Evolutionary conservation across 2,888 invertebrate genomes (phyloP), one percentile per base, ranked within the genome.

Genomic region (Aleiodes testaceus): DNA sequence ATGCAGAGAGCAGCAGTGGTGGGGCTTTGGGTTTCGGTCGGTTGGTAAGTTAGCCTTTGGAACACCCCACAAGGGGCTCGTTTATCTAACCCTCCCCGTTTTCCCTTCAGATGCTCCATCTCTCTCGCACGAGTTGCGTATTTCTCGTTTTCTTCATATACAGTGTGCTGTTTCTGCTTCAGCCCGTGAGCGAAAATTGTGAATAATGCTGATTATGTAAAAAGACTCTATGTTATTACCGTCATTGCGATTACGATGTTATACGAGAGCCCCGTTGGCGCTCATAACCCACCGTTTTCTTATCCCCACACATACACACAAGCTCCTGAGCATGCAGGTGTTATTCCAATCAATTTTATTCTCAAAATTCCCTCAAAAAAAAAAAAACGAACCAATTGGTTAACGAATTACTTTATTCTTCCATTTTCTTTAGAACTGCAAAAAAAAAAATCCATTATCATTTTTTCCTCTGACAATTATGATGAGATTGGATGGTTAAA

Each of bases 1-100:
- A 63, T 55, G 55, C 36, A 55, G 55, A 55, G 22, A 55, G 30
- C n/a, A 30, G 55, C 22, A 55, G 36, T 22, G 30, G 30, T 20
- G 20, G 18, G 61, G 63, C 45, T 20, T 36, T 63, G 77, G 79
- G 80, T 80, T 80, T 82, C 77, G 80, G 79, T 81, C 77, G 80
- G 80, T 81, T 80, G 82, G 79, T 82, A 81, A 81, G 81, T 78
- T 83, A 81, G 82, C 83, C 82, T 83, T 82, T 77, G 80, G 77
- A 81, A 85, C 84, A 85, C 82, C 81, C 83, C 85, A 79, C 84
- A 84, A 83, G 84, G 82, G 82, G 82, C 82, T 84, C 83, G 81
- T 84, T 85, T 82, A 82, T 85, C 81, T 82, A 82, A 82, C 81
- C 80, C 82, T 75, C 78, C 81, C 36, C 36, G 36, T 7, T 79